Evolutionary conservation across 2,797 vertebrate species (phyloP), one percentile per base, ranked within the genome.

Genomic region (Erpetoichthys calabaricus): DNA sequence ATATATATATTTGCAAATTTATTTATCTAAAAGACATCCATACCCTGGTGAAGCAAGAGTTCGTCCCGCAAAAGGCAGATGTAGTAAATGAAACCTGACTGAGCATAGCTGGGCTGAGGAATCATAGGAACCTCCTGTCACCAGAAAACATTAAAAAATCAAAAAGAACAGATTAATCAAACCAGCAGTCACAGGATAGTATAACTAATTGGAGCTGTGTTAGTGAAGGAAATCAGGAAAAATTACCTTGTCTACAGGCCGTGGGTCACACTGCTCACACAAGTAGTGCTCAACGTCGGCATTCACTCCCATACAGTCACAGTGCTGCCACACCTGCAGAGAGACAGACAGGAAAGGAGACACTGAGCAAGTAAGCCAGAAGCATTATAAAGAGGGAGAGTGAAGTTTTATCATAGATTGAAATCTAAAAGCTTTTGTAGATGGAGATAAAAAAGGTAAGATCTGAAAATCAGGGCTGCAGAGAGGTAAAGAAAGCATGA

Each of bases 311-410:
- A 97, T 95, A 25, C 96, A 99, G 80, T 99, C 96, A 61, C 89
- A 99, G 76, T 99, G 96, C 81, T 99, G 96, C 96, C 96, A 99
- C 4, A 97, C 96, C 96, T 99, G 60, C 0, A 51, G n/a, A 49
- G 41, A 60, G 2, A 58, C 9, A 68, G 25, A 57, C 44, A 46
- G 54, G 52, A n/a, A 7, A 2, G 8, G 60, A 45, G 45, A 2
- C 42, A 64, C 7, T 58, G 53, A 64, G 3, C 7, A 52, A 52
- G 10, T 49, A 10, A 56, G 44, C 4, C 10, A 42, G 4, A 25
- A 8, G 8, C 6, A 7, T 6, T 43, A 63, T 5, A 57, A 54
- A 49, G n/a, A 55, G 8, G 4, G 3, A 9, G 3, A 56, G 59
- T 55, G 44, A 47, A 10, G 25, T 25, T 25, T 25, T 6, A 44